phyloP scores from a whole-genome alignment of 2,113 vertebrate species.

The Semnopithecus entellus region DNA sequence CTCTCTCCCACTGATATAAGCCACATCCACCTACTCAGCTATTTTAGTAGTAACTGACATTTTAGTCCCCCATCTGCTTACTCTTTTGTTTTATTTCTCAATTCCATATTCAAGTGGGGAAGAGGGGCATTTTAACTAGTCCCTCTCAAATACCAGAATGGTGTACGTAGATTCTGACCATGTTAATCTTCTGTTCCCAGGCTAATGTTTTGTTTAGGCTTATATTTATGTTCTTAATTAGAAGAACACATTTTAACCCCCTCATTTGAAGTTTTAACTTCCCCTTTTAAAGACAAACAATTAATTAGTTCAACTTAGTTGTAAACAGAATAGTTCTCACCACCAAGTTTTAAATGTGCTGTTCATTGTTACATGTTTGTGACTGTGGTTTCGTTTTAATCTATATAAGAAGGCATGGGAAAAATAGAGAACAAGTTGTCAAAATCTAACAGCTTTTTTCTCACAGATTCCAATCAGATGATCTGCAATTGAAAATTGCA shows the following conservation, averaged over 20 bases:
- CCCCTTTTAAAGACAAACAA: not conserved
- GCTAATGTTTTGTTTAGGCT: conserved; percentile 53
- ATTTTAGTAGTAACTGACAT: not conserved
- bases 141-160: not conserved
- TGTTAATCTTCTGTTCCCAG: not conserved
- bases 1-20: not conserved
- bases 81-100: not conserved
- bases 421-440: not conserved
- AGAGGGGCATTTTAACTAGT: not conserved
- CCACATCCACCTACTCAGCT: not conserved
- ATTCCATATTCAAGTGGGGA: not conserved
- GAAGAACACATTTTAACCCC: not conserved
- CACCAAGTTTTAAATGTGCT: not conserved
- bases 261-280: conserved; percentile 6
- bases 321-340: not conserved
- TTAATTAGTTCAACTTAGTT: not conserved
- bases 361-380: not conserved
- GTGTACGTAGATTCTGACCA: not conserved
- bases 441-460: not conserved
- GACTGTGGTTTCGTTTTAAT: conserved; percentile 23
- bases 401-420: not conserved
- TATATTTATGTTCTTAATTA: conserved; percentile 36
- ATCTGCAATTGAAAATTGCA: not conserved
- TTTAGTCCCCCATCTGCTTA: not conserved
- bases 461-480: not conserved